Base-by-base conservation (phyloP, 2,888 invertebrate species). In the Caenorhabditis becei region DNA sequence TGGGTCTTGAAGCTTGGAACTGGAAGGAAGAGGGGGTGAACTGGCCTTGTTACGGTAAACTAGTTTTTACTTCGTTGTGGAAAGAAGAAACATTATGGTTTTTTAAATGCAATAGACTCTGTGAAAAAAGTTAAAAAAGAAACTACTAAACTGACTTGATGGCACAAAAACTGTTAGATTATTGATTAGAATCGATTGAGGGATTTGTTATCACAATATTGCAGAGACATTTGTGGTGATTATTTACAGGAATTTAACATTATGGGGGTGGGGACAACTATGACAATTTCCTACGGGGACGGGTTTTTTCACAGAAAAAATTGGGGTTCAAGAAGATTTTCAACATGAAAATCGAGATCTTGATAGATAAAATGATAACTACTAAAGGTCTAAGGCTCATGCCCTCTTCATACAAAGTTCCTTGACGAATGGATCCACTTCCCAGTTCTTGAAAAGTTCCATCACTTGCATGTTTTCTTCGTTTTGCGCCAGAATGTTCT, bases 401-500 rank as follows among this genome's bases (percentile, higher is more conserved):
- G 79, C 77, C 58, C 81, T 66, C 54, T 81, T 86, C 86, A 86
- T 86, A 37, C 86, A 86, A 18, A 86, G 69, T 58, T 86, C 86
- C 67, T 84, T 86, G 18, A 89, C 87, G 58, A 88, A 88, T 49
- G 84, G 85, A 80, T 89, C 88, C 56, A 88, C 85, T 71, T 85
- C 87, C 84, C 88, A 87, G 71, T 87, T 86, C 77, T 86, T 86
- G 77, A 88, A 89, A 65, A 89, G 80, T 51, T 89, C 88, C 90
- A 90, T 90, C 18, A 90, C 89, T 72, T 91, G 90, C 90, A 90
- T 90, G 77, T 90, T 90, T 61, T 90, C 90, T 65, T 90, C 90
- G 75, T 90, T 91, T 77, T 88, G 87, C 23, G 89, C 88, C 75
- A 90, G 86, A 66, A 90, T 91, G 74, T 90, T 89, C 89, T 90